Percentiles rank a stretch among this genome's conserved stretches.
Evolutionary conservation across 2,797 vertebrate species (phyloP).

Genomic region (Alosa sapidissima): DNA sequence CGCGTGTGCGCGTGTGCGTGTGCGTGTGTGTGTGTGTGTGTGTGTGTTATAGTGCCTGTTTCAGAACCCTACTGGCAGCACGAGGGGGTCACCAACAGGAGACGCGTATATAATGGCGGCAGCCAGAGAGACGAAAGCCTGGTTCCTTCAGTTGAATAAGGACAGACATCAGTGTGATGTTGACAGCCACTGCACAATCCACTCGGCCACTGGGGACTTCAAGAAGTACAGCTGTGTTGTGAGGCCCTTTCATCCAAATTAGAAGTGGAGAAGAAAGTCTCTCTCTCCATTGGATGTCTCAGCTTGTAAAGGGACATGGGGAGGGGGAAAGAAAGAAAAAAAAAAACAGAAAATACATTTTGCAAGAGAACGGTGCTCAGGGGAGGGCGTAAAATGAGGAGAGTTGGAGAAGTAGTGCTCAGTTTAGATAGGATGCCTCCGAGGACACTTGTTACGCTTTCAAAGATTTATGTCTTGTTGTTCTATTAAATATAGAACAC

Average conservation of each 20-base stretch:
- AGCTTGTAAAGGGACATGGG: conserved; percentile 23
- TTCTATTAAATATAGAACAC: conserved; percentile 25
- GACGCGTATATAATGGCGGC: background rate
- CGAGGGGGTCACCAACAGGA: background rate
- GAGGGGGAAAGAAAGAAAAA: background rate
- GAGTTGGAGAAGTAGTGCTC: background rate
- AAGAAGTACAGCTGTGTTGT: conserved; percentile 36
- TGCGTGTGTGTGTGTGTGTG: background rate
- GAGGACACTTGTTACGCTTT: conserved; percentile 20
- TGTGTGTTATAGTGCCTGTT: background rate
- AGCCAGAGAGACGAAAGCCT: background rate
- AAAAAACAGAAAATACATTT: conserved; percentile 15
- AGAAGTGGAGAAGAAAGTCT: conserved; percentile 29
- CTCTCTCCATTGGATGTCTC: conserved; percentile 20
- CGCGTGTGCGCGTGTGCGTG: background rate
- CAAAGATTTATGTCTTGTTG: conserved; percentile 23
- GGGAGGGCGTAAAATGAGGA: conserved; percentile 3
- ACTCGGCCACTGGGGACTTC: conserved; percentile 19
- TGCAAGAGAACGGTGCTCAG: conserved; percentile 16
- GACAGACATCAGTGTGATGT: conserved; percentile 24
- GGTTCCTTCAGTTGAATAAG: conserved; percentile 6
- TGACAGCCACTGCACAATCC: conserved; percentile 20
- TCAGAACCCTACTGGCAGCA: background rate
- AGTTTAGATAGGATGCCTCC: background rate
- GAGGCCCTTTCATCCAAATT: conserved; percentile 59